phyloP scores from a whole-genome alignment of 1,140 invertebrate genomes.

The Drosophila virilis region DNA sequence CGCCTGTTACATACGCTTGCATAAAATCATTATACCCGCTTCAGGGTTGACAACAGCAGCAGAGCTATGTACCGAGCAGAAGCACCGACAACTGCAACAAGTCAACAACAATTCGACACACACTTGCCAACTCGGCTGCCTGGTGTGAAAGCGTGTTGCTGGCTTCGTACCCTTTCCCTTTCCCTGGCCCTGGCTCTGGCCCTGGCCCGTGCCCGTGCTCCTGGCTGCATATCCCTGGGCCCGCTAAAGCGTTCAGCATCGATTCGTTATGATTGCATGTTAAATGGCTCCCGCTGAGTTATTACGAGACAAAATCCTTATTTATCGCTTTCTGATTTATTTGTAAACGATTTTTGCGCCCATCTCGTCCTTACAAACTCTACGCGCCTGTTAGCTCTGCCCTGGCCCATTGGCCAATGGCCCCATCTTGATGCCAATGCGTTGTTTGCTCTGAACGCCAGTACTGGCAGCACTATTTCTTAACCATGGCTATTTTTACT shows the following conservation, averaged over 20 bases:
- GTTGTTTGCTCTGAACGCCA: slow-evolving; percentile 59
- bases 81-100: slow-evolving; percentile 72
- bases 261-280: slow-evolving; percentile 84
- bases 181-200: background rate
- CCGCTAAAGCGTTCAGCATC: slow-evolving; percentile 80
- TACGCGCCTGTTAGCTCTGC: slow-evolving; percentile 22
- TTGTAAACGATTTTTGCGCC: slow-evolving; percentile 81
- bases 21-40: no score
- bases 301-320: slow-evolving; percentile 84
- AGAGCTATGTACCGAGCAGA: slow-evolving; percentile 7
- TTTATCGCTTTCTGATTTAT: slow-evolving; percentile 84
- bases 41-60: background rate
- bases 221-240: slow-evolving; percentile 13
- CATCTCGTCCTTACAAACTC: slow-evolving; percentile 28
- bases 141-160: slow-evolving; percentile 78
- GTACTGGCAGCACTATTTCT: slow-evolving; percentile 11
- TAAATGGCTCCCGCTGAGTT: slow-evolving; percentile 84
- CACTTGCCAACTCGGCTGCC: slow-evolving; percentile 73
- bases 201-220: slow-evolving; percentile 1
- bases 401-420: slow-evolving; percentile 32
- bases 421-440: slow-evolving; percentile 58
- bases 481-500: slow-evolving; percentile 57
- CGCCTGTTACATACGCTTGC: no score
- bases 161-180: slow-evolving; percentile 15
- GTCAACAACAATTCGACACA: slow-evolving; percentile 80